Evolutionary conservation across 2,888 invertebrate genomes (phyloP), one percentile per base, ranked within the genome.

Genomic region (Anticlea derivata): DNA sequence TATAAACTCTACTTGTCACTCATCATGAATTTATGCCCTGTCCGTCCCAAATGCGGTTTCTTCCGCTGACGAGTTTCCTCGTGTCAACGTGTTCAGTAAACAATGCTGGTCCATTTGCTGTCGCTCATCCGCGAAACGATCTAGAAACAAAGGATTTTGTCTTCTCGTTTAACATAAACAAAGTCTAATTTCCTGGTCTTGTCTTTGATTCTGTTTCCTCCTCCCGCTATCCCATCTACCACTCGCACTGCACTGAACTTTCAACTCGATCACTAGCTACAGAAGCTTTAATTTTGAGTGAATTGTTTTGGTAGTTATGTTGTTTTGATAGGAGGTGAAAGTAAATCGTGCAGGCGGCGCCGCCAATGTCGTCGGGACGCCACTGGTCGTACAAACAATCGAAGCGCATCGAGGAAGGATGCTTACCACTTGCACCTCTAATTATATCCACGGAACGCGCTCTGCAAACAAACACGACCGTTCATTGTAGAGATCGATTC

Each of bases 1-100:
- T 70, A 85, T 89, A 90, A 89, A 89, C 77, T 86, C 86, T 77
- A 83, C 84, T 85, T 90, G 89, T 90, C 89, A 90, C 87, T 89
- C 86, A 79, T 64, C 56, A 73, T 71, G 80, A 80, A 85, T 90
- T 89, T 89, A 89, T 78, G 87, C 68, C 56, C 69, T 65, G 77
- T 68, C 72, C 83, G 88, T 79, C 85, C 88, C 80, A 77, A 82
- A 89, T 90, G 89, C 69, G 85, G 86, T 86, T 82, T 86, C 88
- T 84, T 86, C 87, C 84, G 83, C 82, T 80, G 82, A 80, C 83
- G 79, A 83, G 79, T 84, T 87, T 83, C 83, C 88, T 84, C 82
- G 73, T 86, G 87, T 87, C 88, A 86, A 83, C 86, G 78, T 72
- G 64, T 73, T 70, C 75, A 75, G 75, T 77, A 82, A 78, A 78